phyloP scores from a whole-genome alignment of 2,797 vertebrate species.

The Enteromius argenteus region DNA sequence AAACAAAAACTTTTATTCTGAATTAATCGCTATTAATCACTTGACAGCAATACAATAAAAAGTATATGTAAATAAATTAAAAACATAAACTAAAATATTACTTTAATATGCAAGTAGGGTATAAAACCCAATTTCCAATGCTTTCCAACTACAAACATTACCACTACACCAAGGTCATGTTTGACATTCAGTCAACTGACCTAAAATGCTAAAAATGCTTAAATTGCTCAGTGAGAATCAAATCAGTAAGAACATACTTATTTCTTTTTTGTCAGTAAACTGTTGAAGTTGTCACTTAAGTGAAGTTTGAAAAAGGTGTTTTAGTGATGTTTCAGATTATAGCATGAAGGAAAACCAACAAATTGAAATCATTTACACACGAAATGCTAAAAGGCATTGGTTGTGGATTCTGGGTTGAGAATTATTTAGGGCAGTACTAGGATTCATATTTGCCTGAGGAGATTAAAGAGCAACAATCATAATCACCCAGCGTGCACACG shows the following conservation, averaged over 20 bases:
- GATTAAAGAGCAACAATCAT: conserved; percentile 45
- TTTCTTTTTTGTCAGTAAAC: neutral
- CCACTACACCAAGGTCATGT: neutral
- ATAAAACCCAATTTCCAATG: neutral
- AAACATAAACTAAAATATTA: neutral
- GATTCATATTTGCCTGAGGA: conserved; percentile 38
- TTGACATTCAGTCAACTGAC: conserved; percentile 3
- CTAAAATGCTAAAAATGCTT: conserved; percentile 6
- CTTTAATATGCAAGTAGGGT: neutral
- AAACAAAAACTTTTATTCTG: too few species aligned
- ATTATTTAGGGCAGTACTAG: conserved; percentile 47
- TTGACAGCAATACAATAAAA: neutral
- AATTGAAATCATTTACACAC: neutral
- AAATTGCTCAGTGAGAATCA: neutral
- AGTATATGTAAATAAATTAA: neutral
- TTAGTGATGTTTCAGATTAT: neutral
- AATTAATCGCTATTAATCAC: too few species aligned
- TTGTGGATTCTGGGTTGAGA: conserved; percentile 31
- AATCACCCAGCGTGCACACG: conserved; percentile 24
- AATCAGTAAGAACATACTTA: neutral
- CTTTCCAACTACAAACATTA: neutral
- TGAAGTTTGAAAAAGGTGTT: neutral
- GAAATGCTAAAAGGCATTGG: conserved; percentile 1
- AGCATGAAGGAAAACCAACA: neutral
- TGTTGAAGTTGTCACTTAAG: neutral